Evolutionary conservation across 2,113 vertebrate species (phyloP), one percentile per base, ranked within the genome.

Genomic region (Carassius carassius): DNA sequence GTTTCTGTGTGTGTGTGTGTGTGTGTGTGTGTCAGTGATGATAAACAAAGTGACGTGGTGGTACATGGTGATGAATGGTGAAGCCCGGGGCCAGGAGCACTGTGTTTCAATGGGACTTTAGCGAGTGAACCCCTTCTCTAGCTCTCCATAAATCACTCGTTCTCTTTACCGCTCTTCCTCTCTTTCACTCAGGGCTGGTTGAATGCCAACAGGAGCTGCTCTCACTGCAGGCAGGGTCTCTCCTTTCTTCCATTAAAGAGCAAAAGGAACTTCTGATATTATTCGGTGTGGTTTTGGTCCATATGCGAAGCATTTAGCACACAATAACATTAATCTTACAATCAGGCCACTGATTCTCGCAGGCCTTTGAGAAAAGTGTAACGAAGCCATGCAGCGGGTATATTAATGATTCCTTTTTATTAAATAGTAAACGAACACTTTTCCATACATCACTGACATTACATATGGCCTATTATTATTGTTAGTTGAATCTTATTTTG

Each of bases 21-120:
- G 8, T 74, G 76, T 79, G 63, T 81, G 72, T 83, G 78, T 76
- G 78, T 80, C 44, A 6, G 85, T 78, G 87, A 63, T 86, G 90
- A 90, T 89, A 90, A 88, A 90, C 88, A 88, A 87, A 85, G 86
- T 90, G 87, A 90, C 84, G 85, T 81, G 67, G 83, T 63, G n/a
- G 80, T 91, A 86, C 89, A 87, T 86, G 58, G 81, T 91, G 89
- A 91, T 90, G 86, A 90, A 89, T 90, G 85, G 86, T 65, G 73
- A 69, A 47, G 88, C 89, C 83, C n/a, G 62, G 62, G 90, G 90
- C 90, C 77, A 82, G 77, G 73, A 84, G 85, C 81, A 87, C 89
- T 84, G 89, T 84, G 85, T 90, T 90, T 89, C 86, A 78, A 75
- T 75, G 21, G 85, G 84, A 88, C 86, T 88, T 86, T 85, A 49